Base-by-base conservation (phyloP, 2,113 vertebrate species). In the Corapipo altera region DNA sequence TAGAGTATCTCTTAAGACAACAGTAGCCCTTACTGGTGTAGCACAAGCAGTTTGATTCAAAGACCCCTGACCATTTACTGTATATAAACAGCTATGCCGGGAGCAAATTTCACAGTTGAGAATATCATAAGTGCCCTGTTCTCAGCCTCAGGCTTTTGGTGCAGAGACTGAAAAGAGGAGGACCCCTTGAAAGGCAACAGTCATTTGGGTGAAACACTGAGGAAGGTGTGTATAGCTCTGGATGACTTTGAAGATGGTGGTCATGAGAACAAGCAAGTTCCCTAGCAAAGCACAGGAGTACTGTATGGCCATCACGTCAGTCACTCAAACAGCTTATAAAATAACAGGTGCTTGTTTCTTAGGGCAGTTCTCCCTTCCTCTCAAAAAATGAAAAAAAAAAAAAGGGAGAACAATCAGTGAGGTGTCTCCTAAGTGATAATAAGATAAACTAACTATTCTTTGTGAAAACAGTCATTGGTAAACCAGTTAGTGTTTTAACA, bases 1-100 rank as follows among this genome's bases (percentile, higher is more conserved):
- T 20, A 28, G 22, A 8, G 28, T 18, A 21, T 64, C 28, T 74
- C n/a, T 61, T 15, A 27, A 10, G 11, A 33, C n/a, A 80, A n/a
- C 22, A 33, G 35, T 32, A 66, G 62, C 24, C 15, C 15, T 54
- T 49, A 9, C 6, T 22, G 17, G 15, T 9, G 8, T 27, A 78
- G 44, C 39, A 67, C 30, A 33, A 55, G 39, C 19, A 59, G 33
- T 30, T 33, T 59, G 49, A 27, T 65, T 75, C 35, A 2, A 12
- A 62, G 8, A 64, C 61, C 54, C 55, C 35, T 8, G 41, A 24
- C 8, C 4, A 2, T 66, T 48, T 3, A 2, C 37, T 80, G 5
- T 57, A 8, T 1, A 0, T 43, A 22, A 72, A 35, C 26, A 73
- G 23, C 32, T 41, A 1, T 15, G 13, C 9, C 0, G 0, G 43